These are phyloP conservation scores for Napeogenes sylphis DNA, from an alignment of 2,888 invertebrate species.

Conservation along the genomic window DNA sequence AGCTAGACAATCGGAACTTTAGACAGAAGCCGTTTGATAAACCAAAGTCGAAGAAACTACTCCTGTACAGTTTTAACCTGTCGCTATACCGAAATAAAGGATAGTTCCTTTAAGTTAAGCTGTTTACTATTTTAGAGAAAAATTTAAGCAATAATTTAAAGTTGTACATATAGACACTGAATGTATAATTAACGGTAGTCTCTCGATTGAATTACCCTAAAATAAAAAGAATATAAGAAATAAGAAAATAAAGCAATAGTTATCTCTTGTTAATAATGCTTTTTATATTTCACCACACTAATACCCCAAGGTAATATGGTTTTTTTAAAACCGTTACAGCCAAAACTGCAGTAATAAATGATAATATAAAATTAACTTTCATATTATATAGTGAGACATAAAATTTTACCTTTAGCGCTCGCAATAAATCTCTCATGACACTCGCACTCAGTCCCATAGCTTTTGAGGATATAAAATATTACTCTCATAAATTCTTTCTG, in stretches of 20 bases:
- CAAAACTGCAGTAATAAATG: neutral
- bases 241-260: too few species aligned
- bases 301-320: too few species aligned
- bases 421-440: conserved; percentile 7
- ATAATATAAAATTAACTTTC: conserved; percentile 2
- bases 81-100: neutral
- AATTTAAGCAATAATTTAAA: neutral
- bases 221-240: too few species aligned
- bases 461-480: conserved; percentile 9
- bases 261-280: too few species aligned
- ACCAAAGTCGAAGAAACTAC: neutral
- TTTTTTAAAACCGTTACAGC: neutral
- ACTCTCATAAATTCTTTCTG: conserved; percentile 7
- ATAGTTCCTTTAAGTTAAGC: too few species aligned
- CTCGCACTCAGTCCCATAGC: conserved; percentile 5
- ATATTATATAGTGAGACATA: neutral
- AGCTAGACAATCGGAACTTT: too few species aligned
- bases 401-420: conserved; percentile 5
- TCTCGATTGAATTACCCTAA: neutral
- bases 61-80: conserved; percentile 3
- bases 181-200: neutral
- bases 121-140: neutral
- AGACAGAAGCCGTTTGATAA: too few species aligned
- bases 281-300: too few species aligned
- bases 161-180: neutral